Base-by-base conservation (phyloP, 2,888 invertebrate genomes). In the Lypha dubia region DNA sequence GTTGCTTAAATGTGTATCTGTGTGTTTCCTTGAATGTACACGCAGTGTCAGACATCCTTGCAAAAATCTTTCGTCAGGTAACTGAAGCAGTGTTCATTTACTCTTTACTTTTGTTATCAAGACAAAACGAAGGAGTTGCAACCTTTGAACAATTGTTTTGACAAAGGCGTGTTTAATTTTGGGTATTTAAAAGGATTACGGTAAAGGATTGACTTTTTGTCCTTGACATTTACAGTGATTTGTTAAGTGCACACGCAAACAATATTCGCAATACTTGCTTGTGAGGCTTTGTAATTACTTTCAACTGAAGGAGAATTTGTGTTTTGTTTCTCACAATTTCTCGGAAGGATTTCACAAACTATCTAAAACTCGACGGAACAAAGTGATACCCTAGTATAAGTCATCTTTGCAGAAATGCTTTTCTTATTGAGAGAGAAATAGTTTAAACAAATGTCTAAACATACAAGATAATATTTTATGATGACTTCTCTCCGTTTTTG, bases 111-210 rank as follows among this genome's bases (percentile, higher is more conserved):
- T 68, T 75, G 88, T 90, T 76, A 35, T 63, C 51, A 62, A 82
- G 74, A 77, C 86, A 80, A 76, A 71, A 68, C 76, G 85, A 88
- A 89, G 85, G 88, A 88, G 86, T 88, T 86, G 86, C 67, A 58
- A 75, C 74, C 65, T 84, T 86, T 81, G 80, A 71, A 82, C 76
- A 87, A 88, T 87, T 90, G 88, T 89, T 85, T 90, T 89, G 89
- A 88, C 89, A 89, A 90, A 90, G 91, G 92, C 90, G 90, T 90
- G 88, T 88, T 88, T 88, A 91, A 89, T 91, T 91, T 91, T 90
- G 91, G 88, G 89, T 90, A 89, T 90, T 91, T 91, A 91, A 90
- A 87, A 90, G 89, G 90, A 91, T 91, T 91, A 92, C 88, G 91
- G 89, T 90, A 91, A 91, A 90, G 91, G 92, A 91, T 91, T 92